Base-by-base conservation (phyloP, 2,888 invertebrate genomes). In the Hypercompe scribonia region DNA sequence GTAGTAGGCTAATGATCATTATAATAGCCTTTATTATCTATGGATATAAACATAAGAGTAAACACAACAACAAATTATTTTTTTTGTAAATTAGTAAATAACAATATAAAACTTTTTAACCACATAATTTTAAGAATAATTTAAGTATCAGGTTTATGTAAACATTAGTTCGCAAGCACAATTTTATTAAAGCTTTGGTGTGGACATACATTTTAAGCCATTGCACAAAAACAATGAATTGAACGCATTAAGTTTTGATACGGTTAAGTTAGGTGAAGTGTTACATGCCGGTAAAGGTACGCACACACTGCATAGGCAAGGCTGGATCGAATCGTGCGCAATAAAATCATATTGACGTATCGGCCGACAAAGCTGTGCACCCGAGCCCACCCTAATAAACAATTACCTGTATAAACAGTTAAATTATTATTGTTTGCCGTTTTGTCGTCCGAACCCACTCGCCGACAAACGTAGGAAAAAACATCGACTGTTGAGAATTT, bases 341-440 rank as follows among this genome's bases (percentile, higher is more conserved):
- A 89, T 92, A 92, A 92, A 92, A 86, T 80, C 84, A 84, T 85
- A 87, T 87, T 90, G 89, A 87, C 86, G 87, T 84, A 82, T 81
- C 77, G 81, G 80, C 91, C 92, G 91, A 91, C 93, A 94, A 94
- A 94, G 94, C 74, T 74, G 67, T 75, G 65, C 64, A 78, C 76
- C 77, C 66, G 72, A 74, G 72, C 83, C 88, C 90, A 71, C 83
- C 89, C 90, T 91, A 90, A 92, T 92, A 94, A 95, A 94, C 93
- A 94, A 94, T 94, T 93, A 94, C 89, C 87, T 87, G 88, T 91
- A 92, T 93, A 92, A 92, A 93, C 92, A 92, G 86, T 89, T 88
- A 90, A 91, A 90, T 91, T 88, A 90, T 90, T 89, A 89, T 88
- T 90, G 91, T 88, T 88, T 72, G 80, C 74, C 81, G 82, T 85